Evolutionary conservation across 2,888 invertebrate species (phyloP), one percentile per base, ranked within the genome.

Genomic region (Phortica okadai): DNA sequence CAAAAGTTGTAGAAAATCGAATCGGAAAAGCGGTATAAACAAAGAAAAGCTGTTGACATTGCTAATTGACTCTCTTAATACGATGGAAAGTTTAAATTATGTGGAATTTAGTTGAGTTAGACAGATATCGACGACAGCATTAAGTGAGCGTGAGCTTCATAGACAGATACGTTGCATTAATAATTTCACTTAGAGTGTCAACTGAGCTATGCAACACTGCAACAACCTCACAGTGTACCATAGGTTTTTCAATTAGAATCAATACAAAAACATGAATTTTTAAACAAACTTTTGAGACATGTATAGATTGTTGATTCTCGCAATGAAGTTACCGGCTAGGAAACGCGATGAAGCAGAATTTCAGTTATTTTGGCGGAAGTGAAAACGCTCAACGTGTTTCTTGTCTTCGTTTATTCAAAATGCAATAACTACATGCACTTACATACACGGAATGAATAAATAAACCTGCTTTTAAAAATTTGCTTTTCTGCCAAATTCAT

Each of bases 21-120:
- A 44, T 50, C 44, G 21, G 41, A 45, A 44, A 45, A 44, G 45
- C 64, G 64, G 59, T 25, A 59, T 33, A 6, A 41, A 69, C 45
- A 44, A 21, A 56, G 70, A 72, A n/a, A 54, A 56, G 54, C 82
- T 86, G 82, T 85, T 85, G 84, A 85, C 87, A 83, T 81, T 86
- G 82, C 87, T 85, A 85, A 85, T 85, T 85, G 85, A 86, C 82
- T 82, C 56, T 33, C 33, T 33, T 33, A 33, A 56, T 16, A 16
- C 16, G 62, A 21, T 16, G 62, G n/a, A 21, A 62, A 62, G 62
- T 62, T 62, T 62, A 21, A 62, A 62, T 62, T 7, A 16, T 16
- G 62, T 7, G 62, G 62, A 62, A 62, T n/a, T 62, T 62, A 56
- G n/a, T 56, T n/a, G 56, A 14, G 11, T 14, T 56, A 56, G 56